A percentile compares a stretch with the other conserved stretches of the same genome.
phyloP scores from a whole-genome alignment of 1,140 invertebrate species.

The Acromyrmex charruanus region DNA sequence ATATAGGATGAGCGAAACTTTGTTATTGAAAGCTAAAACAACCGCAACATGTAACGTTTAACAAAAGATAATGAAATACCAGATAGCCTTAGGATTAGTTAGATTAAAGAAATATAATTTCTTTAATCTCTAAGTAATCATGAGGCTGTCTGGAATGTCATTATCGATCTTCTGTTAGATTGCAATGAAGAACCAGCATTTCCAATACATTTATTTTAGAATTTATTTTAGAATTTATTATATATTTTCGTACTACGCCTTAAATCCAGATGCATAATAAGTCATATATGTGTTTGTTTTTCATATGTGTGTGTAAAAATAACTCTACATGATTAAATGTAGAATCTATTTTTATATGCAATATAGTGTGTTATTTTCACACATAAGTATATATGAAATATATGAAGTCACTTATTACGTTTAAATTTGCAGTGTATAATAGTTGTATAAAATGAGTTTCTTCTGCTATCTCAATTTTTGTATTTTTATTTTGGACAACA shows the following conservation, averaged over 20 bases:
- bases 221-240: neutral
- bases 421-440: too few species aligned
- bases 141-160: too few species aligned
- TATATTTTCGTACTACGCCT: neutral
- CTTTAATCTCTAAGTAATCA: too few species aligned
- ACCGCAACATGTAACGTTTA: neutral
- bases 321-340: too few species aligned
- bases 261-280: too few species aligned
- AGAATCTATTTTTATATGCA: too few species aligned
- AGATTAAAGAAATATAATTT: neutral
- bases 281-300: too few species aligned
- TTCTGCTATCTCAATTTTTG: neutral
- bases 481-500: neutral
- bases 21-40: constrained; percentile 26
- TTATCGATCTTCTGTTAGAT: too few species aligned
- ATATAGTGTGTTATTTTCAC: too few species aligned
- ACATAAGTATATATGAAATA: too few species aligned
- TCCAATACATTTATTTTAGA: neutral
- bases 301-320: too few species aligned
- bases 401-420: too few species aligned
- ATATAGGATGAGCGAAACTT: constrained; percentile 25
- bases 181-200: neutral
- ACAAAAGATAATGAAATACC: neutral
- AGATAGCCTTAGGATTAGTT: neutral
- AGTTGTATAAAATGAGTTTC: neutral